Conservation (phyloP, 2,797 vertebrate species). For the Crenuchus spilurus region DNA sequence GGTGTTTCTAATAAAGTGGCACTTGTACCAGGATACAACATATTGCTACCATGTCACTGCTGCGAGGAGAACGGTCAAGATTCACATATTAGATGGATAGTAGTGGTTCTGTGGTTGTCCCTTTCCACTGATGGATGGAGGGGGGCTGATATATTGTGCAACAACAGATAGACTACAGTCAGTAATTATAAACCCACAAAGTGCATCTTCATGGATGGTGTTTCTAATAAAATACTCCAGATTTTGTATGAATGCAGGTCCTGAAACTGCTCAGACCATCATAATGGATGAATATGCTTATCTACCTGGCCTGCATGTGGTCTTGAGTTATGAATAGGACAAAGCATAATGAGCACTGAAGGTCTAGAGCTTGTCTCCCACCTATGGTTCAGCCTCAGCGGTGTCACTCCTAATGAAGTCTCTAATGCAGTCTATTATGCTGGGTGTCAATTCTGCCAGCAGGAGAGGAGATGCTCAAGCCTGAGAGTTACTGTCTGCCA, state of each 20-base stretch:
- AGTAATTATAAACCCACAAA: background rate
- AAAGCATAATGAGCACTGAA: conserved; percentile 36
- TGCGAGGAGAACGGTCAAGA: no score
- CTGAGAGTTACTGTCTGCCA: conserved; percentile 40
- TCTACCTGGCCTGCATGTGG: conserved; percentile 35
- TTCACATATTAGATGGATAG: background rate
- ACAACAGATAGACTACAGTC: background rate
- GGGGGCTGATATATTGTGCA: background rate
- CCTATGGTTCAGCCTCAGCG: conserved; percentile 36
- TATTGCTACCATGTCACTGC: background rate
- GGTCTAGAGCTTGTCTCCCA: conserved; percentile 29
- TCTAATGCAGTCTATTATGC: conserved; percentile 52
- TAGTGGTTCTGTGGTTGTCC: background rate
- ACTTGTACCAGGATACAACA: no score
- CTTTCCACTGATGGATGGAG: background rate
- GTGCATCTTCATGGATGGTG: background rate
- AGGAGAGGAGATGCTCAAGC: conserved; percentile 37
- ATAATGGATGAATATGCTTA: conserved; percentile 13
- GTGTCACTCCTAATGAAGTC: conserved; percentile 47
- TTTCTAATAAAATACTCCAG: background rate
- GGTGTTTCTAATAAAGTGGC: no score
- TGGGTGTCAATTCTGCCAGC: conserved; percentile 35
- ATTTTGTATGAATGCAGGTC: background rate
- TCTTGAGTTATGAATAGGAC: conserved; percentile 40
- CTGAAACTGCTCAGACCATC: background rate